Percentiles rank a stretch among this genome's conserved stretches.
These are phyloP conservation scores for Sardinella longiceps DNA, from an alignment of 2,797 vertebrate species.

Conservation along the genomic window DNA sequence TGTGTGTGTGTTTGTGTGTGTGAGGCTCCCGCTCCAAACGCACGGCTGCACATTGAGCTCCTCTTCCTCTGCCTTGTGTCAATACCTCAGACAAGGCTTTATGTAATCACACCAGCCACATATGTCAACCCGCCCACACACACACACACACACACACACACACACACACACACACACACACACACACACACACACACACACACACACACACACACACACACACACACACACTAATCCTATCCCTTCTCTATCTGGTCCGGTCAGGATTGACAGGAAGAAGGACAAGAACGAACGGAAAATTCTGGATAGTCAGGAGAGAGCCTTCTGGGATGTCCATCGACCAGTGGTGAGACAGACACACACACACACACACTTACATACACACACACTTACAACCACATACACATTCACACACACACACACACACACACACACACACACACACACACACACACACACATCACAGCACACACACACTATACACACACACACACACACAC, in stretches of 20 bases:
- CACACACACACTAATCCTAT: too few species aligned
- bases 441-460: background rate
- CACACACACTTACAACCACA: too few species aligned
- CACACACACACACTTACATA: background rate
- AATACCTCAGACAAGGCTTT: background rate
- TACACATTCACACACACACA: background rate
- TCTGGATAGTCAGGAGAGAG: slow-evolving; percentile 96
- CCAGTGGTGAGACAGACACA: slow-evolving; percentile 87
- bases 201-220: background rate
- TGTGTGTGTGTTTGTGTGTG: background rate
- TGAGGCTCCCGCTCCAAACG: background rate
- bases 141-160: background rate
- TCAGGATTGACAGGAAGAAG: slow-evolving; percentile 97
- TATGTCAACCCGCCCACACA: background rate
- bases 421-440: background rate
- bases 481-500: background rate
- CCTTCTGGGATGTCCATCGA: slow-evolving; percentile 97
- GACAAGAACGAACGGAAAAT: slow-evolving; percentile 99
- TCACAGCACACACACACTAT: background rate
- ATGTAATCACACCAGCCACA: background rate
- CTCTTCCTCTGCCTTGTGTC: background rate
- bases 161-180: background rate
- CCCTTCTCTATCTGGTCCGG: background rate
- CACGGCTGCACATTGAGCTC: background rate
- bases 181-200: too few species aligned